Percentiles rank a stretch among this genome's conserved stretches.
These are phyloP conservation scores for Turnix velox DNA, from an alignment of 2,113 vertebrate species.

Conservation along the genomic window DNA sequence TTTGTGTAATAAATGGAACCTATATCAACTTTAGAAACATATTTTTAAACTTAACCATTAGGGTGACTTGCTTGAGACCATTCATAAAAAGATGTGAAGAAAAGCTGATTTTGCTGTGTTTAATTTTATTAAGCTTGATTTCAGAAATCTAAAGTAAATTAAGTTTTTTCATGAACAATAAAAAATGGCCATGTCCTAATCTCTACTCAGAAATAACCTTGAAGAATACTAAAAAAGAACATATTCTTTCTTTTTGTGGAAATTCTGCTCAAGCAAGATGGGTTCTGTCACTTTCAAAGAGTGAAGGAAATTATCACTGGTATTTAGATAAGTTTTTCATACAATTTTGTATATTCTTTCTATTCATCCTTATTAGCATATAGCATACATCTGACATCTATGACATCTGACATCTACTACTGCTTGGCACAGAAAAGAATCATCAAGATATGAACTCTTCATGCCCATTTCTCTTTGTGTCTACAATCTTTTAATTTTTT, in stretches of 20 bases:
- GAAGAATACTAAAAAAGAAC: not conserved
- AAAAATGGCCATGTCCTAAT: not conserved
- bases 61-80: not conserved
- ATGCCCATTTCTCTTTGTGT: not conserved
- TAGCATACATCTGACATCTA: too few relatives aligned
- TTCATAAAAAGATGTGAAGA: not conserved
- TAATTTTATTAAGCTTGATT: not conserved
- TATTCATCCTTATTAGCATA: fast-evolving
- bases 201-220: not conserved
- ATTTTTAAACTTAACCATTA: not conserved
- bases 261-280: not conserved
- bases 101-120: not conserved
- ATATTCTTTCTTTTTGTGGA: not conserved
- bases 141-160: not conserved
- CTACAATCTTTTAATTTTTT: not conserved
- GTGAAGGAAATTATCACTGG: not conserved
- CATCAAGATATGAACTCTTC: not conserved
- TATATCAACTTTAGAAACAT: not conserved
- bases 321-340: not conserved
- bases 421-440: not conserved
- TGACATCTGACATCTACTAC: not conserved
- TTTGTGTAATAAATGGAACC: not conserved
- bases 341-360: not conserved
- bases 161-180: not conserved
- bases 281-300: not conserved